These are phyloP conservation scores for Xiphophorus couchianus DNA, from an alignment of 2,113 vertebrate genomes.

Conservation along the genomic window DNA sequence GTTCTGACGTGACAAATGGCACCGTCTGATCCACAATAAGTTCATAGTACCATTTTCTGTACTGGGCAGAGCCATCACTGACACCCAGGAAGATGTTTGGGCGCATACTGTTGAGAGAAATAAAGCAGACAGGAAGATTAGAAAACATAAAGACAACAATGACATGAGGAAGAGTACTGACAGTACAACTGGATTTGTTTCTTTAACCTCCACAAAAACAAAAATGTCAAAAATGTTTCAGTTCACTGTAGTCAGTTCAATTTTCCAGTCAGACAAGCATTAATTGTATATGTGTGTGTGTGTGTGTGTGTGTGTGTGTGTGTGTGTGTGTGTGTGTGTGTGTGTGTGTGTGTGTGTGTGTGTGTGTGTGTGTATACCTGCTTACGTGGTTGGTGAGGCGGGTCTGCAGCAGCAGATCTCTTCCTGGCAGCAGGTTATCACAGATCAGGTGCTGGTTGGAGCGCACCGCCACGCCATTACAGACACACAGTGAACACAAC, in stretches of 20 bases:
- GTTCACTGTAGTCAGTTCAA: background rate
- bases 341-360: no score
- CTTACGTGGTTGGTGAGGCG: conserved; percentile 93
- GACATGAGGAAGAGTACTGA: background rate
- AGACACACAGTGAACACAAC: conserved; percentile 94
- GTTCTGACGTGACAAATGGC: conserved; percentile 91
- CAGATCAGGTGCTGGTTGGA: conserved; percentile 97
- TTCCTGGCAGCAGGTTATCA: conserved; percentile 93
- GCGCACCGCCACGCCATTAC: conserved; percentile 93
- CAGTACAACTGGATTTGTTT: background rate
- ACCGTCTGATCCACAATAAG: conserved; percentile 91
- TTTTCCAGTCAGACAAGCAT: background rate
- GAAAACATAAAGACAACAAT: background rate
- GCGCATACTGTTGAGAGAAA: conserved; percentile 82
- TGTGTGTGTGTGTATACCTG: conserved; percentile 81
- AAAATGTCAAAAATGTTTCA: background rate
- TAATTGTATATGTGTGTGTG: no score
- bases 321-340: background rate
- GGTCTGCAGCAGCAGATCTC: conserved; percentile 92
- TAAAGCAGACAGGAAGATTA: background rate
- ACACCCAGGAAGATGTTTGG: conserved; percentile 96
- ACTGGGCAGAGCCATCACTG: conserved; percentile 94
- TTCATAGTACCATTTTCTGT: conserved; percentile 97
- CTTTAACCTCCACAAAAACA: background rate
- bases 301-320: conserved; percentile 1